Evolutionary conservation across 1,140 invertebrate genomes (phyloP).

Genomic region (Bactericera cockerelli): DNA sequence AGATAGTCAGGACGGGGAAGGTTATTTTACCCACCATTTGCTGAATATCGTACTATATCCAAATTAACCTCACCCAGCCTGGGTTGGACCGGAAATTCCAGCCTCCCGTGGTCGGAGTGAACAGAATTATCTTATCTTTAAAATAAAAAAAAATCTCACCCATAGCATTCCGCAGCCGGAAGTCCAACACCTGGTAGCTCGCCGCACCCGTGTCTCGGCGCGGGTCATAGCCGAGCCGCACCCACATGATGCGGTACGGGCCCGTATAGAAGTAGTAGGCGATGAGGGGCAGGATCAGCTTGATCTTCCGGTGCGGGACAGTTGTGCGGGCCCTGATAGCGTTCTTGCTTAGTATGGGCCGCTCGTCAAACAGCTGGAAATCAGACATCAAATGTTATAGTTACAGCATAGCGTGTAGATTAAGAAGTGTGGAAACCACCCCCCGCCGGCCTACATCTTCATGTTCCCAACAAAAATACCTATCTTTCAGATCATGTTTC

Average conservation of each 20-base stretch:
- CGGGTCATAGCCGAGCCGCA: conserved; percentile 73
- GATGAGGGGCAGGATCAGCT: conserved; percentile 59
- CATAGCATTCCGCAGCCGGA: conserved; percentile 33
- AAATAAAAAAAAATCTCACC: neutral
- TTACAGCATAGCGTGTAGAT: neutral
- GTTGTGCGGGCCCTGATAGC: conserved; percentile 49
- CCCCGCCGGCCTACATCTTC: no score
- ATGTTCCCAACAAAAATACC: no score
- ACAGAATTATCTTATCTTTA: no score
- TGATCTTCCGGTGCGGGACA: conserved; percentile 44
- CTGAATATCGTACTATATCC: no score
- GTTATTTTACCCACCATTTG: no score
- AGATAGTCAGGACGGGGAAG: no score
- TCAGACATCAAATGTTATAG: neutral
- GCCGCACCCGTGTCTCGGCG: conserved; percentile 56
- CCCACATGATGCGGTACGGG: conserved; percentile 77
- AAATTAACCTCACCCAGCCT: no score
- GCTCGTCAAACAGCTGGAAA: conserved; percentile 45
- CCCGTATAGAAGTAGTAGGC: conserved; percentile 74
- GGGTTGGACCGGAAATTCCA: no score
- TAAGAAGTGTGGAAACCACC: no score
- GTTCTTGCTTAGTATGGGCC: conserved; percentile 73
- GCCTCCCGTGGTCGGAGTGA: no score
- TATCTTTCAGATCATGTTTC: no score
- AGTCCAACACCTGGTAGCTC: conserved; percentile 76